These are phyloP conservation scores for Papilio polytes DNA, from an alignment of 1,140 invertebrate species.

Conservation along the genomic window DNA sequence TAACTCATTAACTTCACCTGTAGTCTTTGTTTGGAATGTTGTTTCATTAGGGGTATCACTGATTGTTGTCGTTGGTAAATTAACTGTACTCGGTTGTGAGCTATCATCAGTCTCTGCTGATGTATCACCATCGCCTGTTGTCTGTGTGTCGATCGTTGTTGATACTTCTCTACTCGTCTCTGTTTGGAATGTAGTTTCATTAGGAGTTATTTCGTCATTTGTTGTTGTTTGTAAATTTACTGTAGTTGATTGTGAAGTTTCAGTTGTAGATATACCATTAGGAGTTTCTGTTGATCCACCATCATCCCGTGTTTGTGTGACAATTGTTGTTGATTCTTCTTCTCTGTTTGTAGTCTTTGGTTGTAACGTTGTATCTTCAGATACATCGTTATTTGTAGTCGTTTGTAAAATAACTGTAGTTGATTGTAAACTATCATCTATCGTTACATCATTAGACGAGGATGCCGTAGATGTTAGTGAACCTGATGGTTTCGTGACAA, in stretches of 20 bases:
- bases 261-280: neutral
- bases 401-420: neutral
- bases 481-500: neutral
- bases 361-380: neutral
- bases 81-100: neutral
- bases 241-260: neutral
- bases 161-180: too few relatives aligned
- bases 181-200: neutral
- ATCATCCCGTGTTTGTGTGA: slow-evolving; percentile 16
- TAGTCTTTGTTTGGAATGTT: neutral
- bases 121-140: too few relatives aligned
- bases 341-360: neutral
- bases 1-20: neutral
- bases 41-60: neutral
- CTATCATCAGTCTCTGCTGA: neutral
- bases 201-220: neutral
- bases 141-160: too few relatives aligned
- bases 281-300: neutral
- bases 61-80: neutral
- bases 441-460: neutral
- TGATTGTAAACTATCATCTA: neutral
- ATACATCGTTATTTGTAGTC: neutral
- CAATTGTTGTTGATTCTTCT: slow-evolving; percentile 21
- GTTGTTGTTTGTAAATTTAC: neutral
- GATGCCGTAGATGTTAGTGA: neutral